Conservation (phyloP, 1,140 invertebrate genomes). For the Augochlora pura region DNA sequence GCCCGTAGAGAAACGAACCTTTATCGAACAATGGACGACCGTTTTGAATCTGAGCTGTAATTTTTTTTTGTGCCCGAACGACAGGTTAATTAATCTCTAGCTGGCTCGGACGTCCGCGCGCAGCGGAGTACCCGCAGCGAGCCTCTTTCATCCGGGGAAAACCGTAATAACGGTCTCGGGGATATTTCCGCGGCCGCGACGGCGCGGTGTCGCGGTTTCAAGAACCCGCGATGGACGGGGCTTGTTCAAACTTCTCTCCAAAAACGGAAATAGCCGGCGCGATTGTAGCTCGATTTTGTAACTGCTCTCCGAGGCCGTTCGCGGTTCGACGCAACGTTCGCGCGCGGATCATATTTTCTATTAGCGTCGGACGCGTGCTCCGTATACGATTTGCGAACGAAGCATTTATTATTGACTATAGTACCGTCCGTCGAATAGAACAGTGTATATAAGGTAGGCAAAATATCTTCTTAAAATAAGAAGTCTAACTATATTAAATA, state of each 20-base stretch:
- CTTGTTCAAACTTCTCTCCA: neutral
- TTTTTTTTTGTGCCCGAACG: conserved; percentile 36
- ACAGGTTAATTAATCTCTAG: conserved; percentile 46
- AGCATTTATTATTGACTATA: too few relatives aligned
- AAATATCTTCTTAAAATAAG: too few relatives aligned
- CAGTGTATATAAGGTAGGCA: too few relatives aligned
- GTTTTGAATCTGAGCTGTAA: conserved; percentile 33
- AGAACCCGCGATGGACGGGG: neutral
- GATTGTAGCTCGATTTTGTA: too few relatives aligned
- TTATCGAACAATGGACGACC: conserved; percentile 21
- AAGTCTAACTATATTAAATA: too few relatives aligned
- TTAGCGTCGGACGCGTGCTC: too few relatives aligned
- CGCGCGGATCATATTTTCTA: too few relatives aligned
- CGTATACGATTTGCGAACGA: too few relatives aligned
- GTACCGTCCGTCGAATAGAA: too few relatives aligned
- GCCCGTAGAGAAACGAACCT: neutral
- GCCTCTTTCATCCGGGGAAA: conserved; percentile 14
- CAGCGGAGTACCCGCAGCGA: conserved; percentile 19
- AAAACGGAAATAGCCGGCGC: too few relatives aligned
- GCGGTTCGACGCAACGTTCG: too few relatives aligned
- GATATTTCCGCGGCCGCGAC: neutral
- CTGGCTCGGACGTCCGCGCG: conserved; percentile 28
- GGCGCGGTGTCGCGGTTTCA: neutral
- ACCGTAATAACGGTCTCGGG: conserved; percentile 16
- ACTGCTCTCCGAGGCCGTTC: too few relatives aligned